A percentile compares a stretch with the other conserved stretches of the same genome.
phyloP scores from a whole-genome alignment of 1,140 invertebrate genomes.

The Achroia grisella region DNA sequence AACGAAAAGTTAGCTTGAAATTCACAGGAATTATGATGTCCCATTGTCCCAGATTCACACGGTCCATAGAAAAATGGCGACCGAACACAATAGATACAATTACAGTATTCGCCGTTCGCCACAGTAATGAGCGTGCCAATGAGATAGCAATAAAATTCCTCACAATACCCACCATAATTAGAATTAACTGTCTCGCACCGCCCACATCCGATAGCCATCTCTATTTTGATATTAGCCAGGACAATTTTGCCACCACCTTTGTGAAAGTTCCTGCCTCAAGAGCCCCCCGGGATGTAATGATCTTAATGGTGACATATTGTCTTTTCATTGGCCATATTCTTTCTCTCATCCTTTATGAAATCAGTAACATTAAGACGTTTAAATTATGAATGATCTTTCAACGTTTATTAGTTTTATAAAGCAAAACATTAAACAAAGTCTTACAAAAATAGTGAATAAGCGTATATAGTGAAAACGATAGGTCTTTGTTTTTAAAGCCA shows the following conservation, averaged over 20 bases:
- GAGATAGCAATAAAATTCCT: constrained; percentile 70
- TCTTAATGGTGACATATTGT: constrained; percentile 21
- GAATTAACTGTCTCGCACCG: constrained; percentile 70
- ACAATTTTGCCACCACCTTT: constrained; percentile 4
- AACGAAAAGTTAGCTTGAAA: constrained; percentile 18
- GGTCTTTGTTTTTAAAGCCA: not conserved
- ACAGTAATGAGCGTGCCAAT: constrained; percentile 60
- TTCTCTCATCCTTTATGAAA: constrained; percentile 1
- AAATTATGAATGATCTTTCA: too few relatives aligned
- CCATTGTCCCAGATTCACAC: constrained; percentile 57
- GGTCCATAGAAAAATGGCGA: constrained; percentile 52
- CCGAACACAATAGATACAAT: constrained; percentile 61
- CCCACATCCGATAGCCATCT: constrained; percentile 59
- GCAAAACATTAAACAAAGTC: too few relatives aligned
- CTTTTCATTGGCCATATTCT: constrained; percentile 18
- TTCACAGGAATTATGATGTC: constrained; percentile 34
- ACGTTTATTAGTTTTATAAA: too few relatives aligned
- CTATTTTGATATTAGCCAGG: constrained; percentile 25
- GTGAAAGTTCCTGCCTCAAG: not conserved
- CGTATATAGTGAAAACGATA: too few relatives aligned
- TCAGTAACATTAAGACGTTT: too few relatives aligned
- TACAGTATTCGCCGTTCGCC: constrained; percentile 24
- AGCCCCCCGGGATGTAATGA: not conserved
- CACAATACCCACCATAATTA: constrained; percentile 69
- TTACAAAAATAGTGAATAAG: too few relatives aligned